phyloP scores from a whole-genome alignment of 2,888 invertebrate genomes.

The Apodemia mormo region DNA sequence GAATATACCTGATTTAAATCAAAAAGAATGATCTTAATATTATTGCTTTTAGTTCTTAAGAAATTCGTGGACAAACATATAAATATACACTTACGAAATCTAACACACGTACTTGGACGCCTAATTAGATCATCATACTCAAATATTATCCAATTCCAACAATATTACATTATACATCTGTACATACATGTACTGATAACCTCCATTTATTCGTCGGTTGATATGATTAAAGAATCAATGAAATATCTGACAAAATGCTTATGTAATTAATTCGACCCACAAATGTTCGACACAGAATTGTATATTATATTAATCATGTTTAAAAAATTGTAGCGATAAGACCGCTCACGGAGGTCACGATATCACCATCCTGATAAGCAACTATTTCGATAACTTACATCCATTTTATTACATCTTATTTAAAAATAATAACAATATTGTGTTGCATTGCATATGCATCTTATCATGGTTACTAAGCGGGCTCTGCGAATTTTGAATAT shows the following conservation, averaged over 20 bases:
- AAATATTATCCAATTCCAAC: too few relatives aligned
- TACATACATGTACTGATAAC: too few relatives aligned
- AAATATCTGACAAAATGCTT: background rate
- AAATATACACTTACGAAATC: too few relatives aligned
- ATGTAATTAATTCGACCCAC: background rate
- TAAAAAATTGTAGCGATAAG: background rate
- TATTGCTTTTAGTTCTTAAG: too few relatives aligned
- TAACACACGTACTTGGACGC: too few relatives aligned
- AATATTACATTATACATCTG: too few relatives aligned
- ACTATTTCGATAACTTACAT: background rate
- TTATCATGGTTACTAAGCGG: background rate
- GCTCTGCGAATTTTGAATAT: slow-evolving; percentile 5
- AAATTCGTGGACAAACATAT: too few relatives aligned
- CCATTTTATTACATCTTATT: background rate
- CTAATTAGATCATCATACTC: too few relatives aligned
- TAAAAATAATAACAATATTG: background rate
- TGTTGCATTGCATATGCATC: slow-evolving; percentile 15
- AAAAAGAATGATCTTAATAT: too few relatives aligned
- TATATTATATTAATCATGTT: background rate
- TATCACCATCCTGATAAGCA: background rate
- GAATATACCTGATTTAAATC: too few relatives aligned
- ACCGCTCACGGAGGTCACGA: background rate
- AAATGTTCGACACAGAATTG: background rate
- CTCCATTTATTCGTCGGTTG: too few relatives aligned
- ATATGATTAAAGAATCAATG: background rate